A percentile compares a stretch with the other conserved stretches of the same genome.
Conservation (phyloP, 2,113 vertebrate genomes). For the Tyrannus savana region DNA sequence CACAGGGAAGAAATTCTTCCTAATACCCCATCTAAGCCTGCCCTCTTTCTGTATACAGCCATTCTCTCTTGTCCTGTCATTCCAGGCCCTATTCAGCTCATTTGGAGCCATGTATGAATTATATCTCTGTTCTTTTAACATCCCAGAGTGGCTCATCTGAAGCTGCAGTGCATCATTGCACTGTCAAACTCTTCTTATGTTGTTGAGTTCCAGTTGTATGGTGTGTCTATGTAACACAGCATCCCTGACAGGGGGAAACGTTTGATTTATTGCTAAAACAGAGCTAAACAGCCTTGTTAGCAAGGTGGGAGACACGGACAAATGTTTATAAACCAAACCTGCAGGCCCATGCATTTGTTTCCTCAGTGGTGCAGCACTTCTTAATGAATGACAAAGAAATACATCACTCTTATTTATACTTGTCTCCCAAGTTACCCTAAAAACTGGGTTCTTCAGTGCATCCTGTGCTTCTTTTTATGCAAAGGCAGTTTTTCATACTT, state of each 20-base stretch:
- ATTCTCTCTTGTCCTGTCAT: background rate
- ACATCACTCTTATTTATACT: background rate
- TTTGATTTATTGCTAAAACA: background rate
- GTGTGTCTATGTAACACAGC: background rate
- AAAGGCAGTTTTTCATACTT: background rate
- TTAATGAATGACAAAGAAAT: background rate
- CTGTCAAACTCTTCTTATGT: background rate
- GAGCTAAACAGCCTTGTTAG: background rate
- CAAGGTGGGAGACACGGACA: background rate
- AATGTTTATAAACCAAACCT: background rate
- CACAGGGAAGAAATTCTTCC: background rate
- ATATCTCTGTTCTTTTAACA: background rate
- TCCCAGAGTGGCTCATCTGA: accelerated
- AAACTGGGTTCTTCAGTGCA: background rate
- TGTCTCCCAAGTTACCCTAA: background rate
- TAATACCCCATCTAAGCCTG: background rate
- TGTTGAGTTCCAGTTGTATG: background rate
- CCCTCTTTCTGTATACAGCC: background rate
- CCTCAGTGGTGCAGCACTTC: accelerated
- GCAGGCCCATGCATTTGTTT: background rate
- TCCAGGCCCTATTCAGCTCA: background rate
- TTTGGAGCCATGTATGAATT: background rate
- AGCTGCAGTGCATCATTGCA: background rate
- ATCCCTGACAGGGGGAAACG: background rate
- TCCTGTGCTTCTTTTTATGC: background rate